These are phyloP conservation scores for Pseudolaguvia tuberculata DNA, from an alignment of 2,113 vertebrate genomes.

Conservation along the genomic window DNA sequence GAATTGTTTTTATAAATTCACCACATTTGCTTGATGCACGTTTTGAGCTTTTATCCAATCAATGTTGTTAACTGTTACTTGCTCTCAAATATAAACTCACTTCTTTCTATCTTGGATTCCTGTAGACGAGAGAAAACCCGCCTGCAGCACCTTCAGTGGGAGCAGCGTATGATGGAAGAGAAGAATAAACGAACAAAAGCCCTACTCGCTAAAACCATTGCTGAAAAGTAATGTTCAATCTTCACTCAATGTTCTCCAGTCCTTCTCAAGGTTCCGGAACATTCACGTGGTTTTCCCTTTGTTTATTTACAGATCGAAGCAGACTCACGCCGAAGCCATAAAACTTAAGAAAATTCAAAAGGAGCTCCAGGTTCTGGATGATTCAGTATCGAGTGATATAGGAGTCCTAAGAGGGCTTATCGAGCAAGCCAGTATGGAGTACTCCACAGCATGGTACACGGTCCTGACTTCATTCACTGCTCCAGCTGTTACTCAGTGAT, in stretches of 20 bases:
- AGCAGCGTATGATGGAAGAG: slow-evolving; percentile 88
- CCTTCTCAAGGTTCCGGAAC: neutral
- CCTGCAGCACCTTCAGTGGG: slow-evolving; percentile 83
- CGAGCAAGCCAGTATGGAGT: slow-evolving; percentile 88
- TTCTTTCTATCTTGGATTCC: neutral
- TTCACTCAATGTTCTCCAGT: neutral
- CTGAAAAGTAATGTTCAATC: slow-evolving; percentile 76
- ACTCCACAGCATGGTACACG: slow-evolving; percentile 77
- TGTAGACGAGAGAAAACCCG: slow-evolving; percentile 81
- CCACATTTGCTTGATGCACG: neutral
- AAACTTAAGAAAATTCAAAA: slow-evolving; percentile 90
- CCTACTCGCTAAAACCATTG: slow-evolving; percentile 85
- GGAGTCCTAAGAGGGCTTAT: slow-evolving; percentile 85
- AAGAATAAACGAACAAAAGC: slow-evolving; percentile 92
- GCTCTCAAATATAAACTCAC: neutral
- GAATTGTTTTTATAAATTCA: neutral
- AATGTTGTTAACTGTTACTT: neutral
- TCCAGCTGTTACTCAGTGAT: neutral
- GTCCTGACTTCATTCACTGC: neutral
- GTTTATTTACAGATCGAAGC: slow-evolving; percentile 76
- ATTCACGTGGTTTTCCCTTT: neutral
- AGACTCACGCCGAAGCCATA: slow-evolving; percentile 86
- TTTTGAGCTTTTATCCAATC: neutral
- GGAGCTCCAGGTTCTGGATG: slow-evolving; percentile 87
- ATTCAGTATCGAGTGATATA: slow-evolving; percentile 89